Percentiles rank a stretch among this genome's conserved stretches.
Conservation (phyloP, 2,113 vertebrate species). For the Nyctibius bracteatus region DNA sequence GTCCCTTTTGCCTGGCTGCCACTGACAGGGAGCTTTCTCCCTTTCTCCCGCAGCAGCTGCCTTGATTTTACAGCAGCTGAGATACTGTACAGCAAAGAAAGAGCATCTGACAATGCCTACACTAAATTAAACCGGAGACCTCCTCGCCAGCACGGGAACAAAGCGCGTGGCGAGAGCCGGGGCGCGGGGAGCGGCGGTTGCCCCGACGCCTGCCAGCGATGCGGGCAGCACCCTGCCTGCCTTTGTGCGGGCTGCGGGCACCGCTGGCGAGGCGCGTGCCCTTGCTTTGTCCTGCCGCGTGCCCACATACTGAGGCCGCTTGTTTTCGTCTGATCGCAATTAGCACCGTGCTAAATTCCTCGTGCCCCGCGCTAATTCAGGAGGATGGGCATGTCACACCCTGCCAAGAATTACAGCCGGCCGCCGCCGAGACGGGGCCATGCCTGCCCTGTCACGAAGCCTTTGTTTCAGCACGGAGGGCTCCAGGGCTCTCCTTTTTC, state of each 20-base stretch:
- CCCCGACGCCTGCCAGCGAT: conserved; percentile 26
- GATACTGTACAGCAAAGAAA: not conserved
- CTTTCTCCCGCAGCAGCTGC: not conserved
- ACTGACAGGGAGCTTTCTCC: not conserved
- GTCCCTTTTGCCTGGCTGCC: not conserved
- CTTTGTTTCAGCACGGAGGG: conserved; percentile 59
- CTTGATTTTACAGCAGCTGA: not conserved
- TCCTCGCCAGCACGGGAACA: not conserved
- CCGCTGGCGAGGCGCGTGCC: not conserved
- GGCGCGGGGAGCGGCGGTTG: not conserved
- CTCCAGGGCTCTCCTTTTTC: not conserved
- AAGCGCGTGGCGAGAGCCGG: not conserved
- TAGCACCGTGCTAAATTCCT: conserved; percentile 73
- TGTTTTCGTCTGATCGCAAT: conserved; percentile 68
- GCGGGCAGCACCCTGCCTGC: not conserved
- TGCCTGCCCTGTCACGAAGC: conserved; percentile 44
- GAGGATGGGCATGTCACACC: conserved; percentile 67
- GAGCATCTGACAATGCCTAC: not conserved
- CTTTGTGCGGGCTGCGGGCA: not conserved
- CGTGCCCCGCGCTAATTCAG: conserved; percentile 61
- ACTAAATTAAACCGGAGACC: not conserved
- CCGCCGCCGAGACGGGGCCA: not conserved
- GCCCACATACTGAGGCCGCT: conserved; percentile 69
- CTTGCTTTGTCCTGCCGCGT: conserved; percentile 55
- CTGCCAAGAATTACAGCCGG: conserved; percentile 66